Percentiles rank a stretch among this genome's conserved stretches.
Evolutionary conservation across 2,888 invertebrate genomes (phyloP).

Genomic region (Megalurothrips usitatus): DNA sequence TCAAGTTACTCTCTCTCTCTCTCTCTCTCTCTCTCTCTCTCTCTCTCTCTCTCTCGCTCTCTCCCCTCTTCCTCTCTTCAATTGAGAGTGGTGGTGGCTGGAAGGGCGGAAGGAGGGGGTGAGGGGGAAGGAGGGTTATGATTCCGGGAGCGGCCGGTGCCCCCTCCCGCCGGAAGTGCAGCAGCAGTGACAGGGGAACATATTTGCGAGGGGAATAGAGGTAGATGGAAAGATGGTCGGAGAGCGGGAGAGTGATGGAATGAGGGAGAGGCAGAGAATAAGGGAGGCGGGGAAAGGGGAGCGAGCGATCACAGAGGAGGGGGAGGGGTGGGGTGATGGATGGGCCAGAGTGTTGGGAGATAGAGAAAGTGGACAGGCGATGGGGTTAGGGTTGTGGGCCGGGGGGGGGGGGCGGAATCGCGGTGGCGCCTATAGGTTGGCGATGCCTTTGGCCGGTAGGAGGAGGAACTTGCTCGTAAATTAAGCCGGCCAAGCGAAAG

Average conservation of each 20-base stretch:
- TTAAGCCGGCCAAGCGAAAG: background rate
- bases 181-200: too few relatives aligned
- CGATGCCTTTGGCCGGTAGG: background rate
- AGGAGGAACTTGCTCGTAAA: background rate
- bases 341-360: background rate
- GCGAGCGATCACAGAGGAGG: background rate
- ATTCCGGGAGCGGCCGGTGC: background rate
- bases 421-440: background rate
- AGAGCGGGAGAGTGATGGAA: too few relatives aligned
- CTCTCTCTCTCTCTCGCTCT: background rate
- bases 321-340: background rate
- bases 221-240: too few relatives aligned
- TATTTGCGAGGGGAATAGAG: too few relatives aligned
- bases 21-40: too few relatives aligned
- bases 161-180: background rate
- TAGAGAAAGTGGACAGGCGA: background rate
- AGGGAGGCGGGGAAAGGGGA: too few relatives aligned
- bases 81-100: background rate
- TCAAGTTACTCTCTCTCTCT: background rate
- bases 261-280: too few relatives aligned
- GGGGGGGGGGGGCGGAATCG: background rate
- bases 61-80: background rate
- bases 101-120: background rate
- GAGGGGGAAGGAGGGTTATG: background rate
- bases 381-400: too few relatives aligned